phyloP scores from a whole-genome alignment of 2,888 invertebrate species.

The Chalcosyrphus nemorum region DNA sequence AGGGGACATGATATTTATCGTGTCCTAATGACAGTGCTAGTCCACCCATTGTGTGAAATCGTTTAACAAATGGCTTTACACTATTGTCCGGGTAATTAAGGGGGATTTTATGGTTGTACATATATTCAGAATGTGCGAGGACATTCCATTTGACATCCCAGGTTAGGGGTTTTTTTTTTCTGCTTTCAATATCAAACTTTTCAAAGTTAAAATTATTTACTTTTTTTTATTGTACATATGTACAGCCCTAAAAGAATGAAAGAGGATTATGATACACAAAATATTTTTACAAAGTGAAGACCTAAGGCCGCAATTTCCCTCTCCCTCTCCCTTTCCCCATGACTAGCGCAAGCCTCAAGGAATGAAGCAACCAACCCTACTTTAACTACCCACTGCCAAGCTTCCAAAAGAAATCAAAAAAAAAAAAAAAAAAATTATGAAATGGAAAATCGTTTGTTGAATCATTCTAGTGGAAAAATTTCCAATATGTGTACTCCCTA shows the following conservation, averaged over 20 bases:
- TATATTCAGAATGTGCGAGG: neutral
- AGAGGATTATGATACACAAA: neutral
- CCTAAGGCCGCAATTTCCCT: neutral
- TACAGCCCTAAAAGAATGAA: conserved; percentile 2
- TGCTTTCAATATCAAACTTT: neutral
- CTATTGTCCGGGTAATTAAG: conserved; percentile 49
- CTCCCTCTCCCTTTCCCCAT: neutral
- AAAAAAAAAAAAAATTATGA: conserved; percentile 28
- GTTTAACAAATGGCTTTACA: conserved; percentile 59
- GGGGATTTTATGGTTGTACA: conserved; percentile 28
- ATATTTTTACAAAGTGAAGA: neutral
- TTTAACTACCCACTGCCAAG: neutral
- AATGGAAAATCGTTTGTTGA: conserved; percentile 65
- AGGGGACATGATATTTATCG: conserved; percentile 60
- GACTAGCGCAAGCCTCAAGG: neutral
- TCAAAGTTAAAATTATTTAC: conserved; percentile 10
- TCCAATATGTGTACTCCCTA: conserved; percentile 49
- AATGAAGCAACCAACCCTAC: conserved; percentile 34
- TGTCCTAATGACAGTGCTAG: conserved; percentile 64
- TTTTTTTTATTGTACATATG: conserved; percentile 1
- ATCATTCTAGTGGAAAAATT: conserved; percentile 63
- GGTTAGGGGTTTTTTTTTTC: neutral
- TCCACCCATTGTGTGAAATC: conserved; percentile 63
- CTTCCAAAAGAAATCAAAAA: conserved; percentile 20
- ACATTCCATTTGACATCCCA: neutral